Conservation (phyloP, 2,888 invertebrate genomes). For the Eupithecia centaureata region DNA sequence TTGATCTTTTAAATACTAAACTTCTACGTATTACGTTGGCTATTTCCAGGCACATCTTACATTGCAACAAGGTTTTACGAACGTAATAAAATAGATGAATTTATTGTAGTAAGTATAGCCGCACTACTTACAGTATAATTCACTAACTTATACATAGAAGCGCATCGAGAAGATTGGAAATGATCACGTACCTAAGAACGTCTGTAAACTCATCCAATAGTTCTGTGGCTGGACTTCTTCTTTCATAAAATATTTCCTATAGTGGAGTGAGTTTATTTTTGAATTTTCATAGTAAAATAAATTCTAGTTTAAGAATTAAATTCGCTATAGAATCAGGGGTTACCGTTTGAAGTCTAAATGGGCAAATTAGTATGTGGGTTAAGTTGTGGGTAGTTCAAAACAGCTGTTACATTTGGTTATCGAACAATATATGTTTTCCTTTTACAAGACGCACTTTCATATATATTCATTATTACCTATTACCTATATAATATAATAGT, state of each 20-base stretch:
- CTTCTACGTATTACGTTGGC: not conserved
- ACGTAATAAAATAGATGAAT: not conserved
- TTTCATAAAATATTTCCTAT: not conserved
- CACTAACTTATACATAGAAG: no score
- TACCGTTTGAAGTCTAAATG: constrained; percentile 19
- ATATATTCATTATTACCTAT: no score
- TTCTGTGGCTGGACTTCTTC: not conserved
- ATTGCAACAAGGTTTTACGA: not conserved
- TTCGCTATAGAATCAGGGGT: constrained; percentile 26
- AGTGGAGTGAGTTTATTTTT: not conserved
- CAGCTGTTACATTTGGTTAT: constrained; percentile 4
- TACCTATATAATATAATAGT: no score
- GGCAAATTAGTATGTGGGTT: constrained; percentile 21
- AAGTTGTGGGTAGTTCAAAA: constrained; percentile 20
- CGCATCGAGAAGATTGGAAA: constrained; percentile 19
- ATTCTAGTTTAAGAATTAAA: constrained; percentile 12
- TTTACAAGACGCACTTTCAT: no score
- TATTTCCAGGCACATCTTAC: not conserved
- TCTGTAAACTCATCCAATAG: not conserved
- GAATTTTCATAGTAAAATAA: not conserved
- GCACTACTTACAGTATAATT: not conserved
- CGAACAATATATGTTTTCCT: not conserved
- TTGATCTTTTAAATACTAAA: not conserved
- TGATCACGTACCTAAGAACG: constrained; percentile 12
- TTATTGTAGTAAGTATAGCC: not conserved